Evolutionary conservation across 2,888 invertebrate genomes (phyloP).

Genomic region (Drosophila neotestacea): DNA sequence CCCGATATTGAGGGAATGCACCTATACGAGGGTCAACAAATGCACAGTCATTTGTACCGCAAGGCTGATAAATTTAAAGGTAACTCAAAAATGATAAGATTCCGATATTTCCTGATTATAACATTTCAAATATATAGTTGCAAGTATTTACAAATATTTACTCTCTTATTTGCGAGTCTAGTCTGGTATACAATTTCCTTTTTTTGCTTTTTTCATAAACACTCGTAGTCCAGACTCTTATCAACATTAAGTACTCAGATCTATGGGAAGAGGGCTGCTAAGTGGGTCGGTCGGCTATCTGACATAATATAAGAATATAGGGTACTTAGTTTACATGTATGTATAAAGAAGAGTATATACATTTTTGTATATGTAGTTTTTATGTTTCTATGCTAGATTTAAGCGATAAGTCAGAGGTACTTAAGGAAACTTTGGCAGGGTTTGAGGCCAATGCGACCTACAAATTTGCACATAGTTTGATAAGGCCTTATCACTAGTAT

Average conservation of each 20-base stretch:
- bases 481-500: not conserved
- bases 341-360: not conserved
- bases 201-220: constrained; percentile 6
- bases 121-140: not conserved
- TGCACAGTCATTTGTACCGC: constrained; percentile 95
- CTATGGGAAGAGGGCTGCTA: constrained; percentile 11
- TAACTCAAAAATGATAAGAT: constrained; percentile 33
- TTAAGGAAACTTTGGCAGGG: not conserved
- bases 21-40: constrained; percentile 87
- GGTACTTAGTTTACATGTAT: not conserved
- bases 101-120: not conserved
- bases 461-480: constrained; percentile 5
- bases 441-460: not conserved
- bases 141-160: not conserved
- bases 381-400: constrained; percentile 35
- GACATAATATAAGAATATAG: constrained; percentile 17
- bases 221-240: constrained; percentile 23
- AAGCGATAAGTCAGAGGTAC: constrained; percentile 16
- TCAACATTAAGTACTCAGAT: constrained; percentile 17
- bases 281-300: constrained; percentile 20
- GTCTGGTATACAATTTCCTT: constrained; percentile 22
- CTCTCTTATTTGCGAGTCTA: constrained; percentile 1
- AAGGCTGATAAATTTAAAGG: constrained; percentile 89
- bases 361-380: not conserved
- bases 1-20: constrained; percentile 90